Conservation (phyloP, 2,113 vertebrate genomes). For the Thalassarche chlororhynchos region DNA sequence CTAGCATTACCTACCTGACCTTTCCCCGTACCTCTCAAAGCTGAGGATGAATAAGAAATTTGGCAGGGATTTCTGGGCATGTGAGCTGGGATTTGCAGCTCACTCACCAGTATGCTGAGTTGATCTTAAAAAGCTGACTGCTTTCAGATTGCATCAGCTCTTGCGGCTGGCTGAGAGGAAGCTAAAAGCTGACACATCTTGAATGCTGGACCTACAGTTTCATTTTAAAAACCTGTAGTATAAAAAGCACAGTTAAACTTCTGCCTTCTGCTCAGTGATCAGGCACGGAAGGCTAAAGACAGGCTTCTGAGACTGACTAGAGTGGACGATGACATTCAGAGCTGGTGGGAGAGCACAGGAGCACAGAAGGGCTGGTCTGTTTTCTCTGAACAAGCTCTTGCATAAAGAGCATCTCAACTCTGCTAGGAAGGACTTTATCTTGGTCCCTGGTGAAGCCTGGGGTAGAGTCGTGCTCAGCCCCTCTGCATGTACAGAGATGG, state of each 20-base stretch:
- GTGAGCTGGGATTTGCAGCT: neutral
- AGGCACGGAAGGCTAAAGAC: neutral
- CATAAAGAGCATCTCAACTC: accelerated
- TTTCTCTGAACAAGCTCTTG: neutral
- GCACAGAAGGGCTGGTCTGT: neutral
- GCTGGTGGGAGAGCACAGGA: neutral
- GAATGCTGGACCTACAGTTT: neutral
- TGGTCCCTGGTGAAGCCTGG: neutral
- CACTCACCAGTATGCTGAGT: neutral
- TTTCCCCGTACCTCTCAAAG: neutral
- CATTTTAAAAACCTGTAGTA: neutral
- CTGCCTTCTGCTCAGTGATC: neutral
- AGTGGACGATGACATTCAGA: neutral
- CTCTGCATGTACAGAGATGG: neutral
- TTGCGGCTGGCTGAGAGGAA: neutral
- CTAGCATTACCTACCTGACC: neutral
- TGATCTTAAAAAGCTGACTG: neutral
- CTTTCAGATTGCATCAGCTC: neutral
- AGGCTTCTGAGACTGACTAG: neutral
- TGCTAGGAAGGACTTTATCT: neutral
- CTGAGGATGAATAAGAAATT: neutral
- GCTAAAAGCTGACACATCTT: neutral
- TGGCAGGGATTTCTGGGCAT: accelerated
- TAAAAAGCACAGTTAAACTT: neutral
- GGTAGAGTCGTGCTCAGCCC: accelerated